Conservation (phyloP, 2,888 invertebrate species). For the Camponotus fellah region DNA sequence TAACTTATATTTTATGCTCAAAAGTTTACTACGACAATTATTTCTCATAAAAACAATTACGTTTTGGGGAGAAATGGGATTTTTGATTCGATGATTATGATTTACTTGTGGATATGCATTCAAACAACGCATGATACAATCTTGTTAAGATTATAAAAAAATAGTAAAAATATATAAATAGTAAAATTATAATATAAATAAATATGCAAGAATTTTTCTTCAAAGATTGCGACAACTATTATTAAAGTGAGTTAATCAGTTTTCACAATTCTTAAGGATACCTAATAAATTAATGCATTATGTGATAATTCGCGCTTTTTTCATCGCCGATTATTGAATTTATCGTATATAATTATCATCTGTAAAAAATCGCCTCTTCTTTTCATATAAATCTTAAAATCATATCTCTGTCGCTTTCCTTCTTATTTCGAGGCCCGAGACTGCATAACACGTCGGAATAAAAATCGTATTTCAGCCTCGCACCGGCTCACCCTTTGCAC, state of each 20-base stretch:
- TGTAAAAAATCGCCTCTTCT: neutral
- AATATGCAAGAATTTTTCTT: no score
- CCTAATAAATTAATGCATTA: no score
- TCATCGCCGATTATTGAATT: neutral
- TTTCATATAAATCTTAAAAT: conserved; percentile 28
- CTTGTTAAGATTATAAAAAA: no score
- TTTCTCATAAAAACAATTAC: neutral
- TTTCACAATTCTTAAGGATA: no score
- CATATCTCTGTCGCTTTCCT: neutral
- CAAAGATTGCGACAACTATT: no score
- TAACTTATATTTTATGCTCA: neutral
- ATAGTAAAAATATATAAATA: no score
- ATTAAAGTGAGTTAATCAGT: no score
- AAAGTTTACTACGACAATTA: neutral
- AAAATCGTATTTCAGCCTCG: conserved; percentile 25
- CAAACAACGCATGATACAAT: no score
- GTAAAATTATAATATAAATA: no score
- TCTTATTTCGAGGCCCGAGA: neutral
- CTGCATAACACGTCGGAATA: conserved; percentile 21
- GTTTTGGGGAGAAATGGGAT: neutral
- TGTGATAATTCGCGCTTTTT: neutral
- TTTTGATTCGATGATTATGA: no score
- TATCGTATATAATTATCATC: neutral
- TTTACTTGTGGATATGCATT: no score
- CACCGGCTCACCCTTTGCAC: conserved; percentile 29